Base-by-base conservation (phyloP, 2,888 invertebrate species). In the Spodoptera exigua region DNA sequence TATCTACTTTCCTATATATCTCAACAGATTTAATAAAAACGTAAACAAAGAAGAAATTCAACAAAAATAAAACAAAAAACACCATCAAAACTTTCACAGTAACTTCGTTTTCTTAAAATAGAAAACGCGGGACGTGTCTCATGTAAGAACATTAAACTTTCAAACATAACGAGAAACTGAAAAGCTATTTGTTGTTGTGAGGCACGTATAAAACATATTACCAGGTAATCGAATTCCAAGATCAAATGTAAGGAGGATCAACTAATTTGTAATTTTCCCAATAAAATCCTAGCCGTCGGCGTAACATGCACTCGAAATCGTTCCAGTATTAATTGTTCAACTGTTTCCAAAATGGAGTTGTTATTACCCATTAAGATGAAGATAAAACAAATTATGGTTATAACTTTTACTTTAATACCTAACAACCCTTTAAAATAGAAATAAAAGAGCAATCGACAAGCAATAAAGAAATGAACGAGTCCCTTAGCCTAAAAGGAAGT, bases 231-330 rank as follows among this genome's bases (percentile, higher is more conserved):
- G 79, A 81, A 82, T 79, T 51, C 71, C 69, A 74, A 83, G 81
- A 87, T 85, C 82, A 81, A 84, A 86, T 79, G 79, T 79, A 80
- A 80, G 85, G 67, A 83, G 82, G 84, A 88, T 84, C 80, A 83
- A 86, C 86, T 89, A 88, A 90, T 89, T 88, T 84, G 78, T 84
- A 91, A 89, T 90, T 91, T 89, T 77, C 81, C 88, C 85, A 88
- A 90, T 92, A 91, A 91, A 90, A 87, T 79, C 80, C 68, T 86
- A 74, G 91, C 93, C 89, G 77, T 68, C 69, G 89, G 92, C 90
- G 76, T 73, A 76, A 82, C 59, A 62, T 60, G 80, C 81, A 80
- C 72, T 76, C 68, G 61, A 74, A 80, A 80, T 74, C 75, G 80
- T 85, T 81, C 65, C 71, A 72, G 75, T 84, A 84, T 84, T 92